Base-by-base conservation (phyloP, 2,113 vertebrate species). In the Oryzias curvinotus region DNA sequence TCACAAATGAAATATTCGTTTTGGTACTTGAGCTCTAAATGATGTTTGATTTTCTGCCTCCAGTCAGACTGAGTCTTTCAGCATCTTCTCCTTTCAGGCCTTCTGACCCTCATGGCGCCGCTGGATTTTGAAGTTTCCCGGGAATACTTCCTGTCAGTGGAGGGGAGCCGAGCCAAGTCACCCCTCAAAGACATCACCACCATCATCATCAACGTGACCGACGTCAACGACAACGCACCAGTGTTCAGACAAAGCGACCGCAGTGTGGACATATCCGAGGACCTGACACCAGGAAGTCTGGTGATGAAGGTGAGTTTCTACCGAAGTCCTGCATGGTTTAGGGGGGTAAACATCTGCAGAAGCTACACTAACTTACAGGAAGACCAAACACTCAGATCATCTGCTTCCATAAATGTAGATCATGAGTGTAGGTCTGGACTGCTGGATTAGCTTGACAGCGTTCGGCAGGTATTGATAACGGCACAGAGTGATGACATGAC, bases 141-240 rank as follows among this genome's bases (percentile, higher is more conserved):
- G 0, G 93, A 94, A 65, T 93, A 95, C 84, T 96, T 93, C 83
- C 86, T 99, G 77, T 96, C 96, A 6, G 83, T 99, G 0, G 96
- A 98, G 68, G 96, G 96, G 8, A 93, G 87, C 0, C 92, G 95
- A 1, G 93, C 92, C 30, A 91, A 90, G 72, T 91, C 93, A 10
- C 89, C 94, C 17, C 89, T 96, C 66, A 93, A 87, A 0, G 97
- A 99, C 55, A 83, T 94, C 64, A 92, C 93, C 77, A 96, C 91
- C 14, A 85, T 98, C 0, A 87, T 96, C 72, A 89, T 99, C 83
- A 96, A 96, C 57, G 83, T 99, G 80, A 97, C 94, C 0, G 97
- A 99, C 51, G 77, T 96, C 49, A 99, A 99, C 1, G 97, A 99
- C 77, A 94, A 99, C 1, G 45, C 85, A 0, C 97, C 97, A 0